phyloP scores from a whole-genome alignment of 2,888 invertebrate genomes.

The Oeneis ivallda region DNA sequence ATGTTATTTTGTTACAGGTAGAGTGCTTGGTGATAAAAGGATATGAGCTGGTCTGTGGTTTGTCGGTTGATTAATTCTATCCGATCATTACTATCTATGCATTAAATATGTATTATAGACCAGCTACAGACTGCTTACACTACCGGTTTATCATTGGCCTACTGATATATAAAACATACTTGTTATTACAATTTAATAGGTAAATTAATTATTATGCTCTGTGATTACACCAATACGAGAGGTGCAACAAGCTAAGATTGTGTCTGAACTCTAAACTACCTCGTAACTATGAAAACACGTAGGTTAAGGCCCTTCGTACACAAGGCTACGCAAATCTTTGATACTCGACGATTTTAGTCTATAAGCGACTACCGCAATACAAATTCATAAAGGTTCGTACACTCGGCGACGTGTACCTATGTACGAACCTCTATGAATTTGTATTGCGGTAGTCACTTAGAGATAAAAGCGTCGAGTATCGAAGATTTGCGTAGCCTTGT shows the following conservation, averaged over 20 bases:
- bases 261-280: not conserved
- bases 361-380: too few species aligned
- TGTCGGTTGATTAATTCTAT: not conserved
- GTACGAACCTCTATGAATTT: too few species aligned
- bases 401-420: too few species aligned
- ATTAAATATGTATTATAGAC: slow-evolving; percentile 13
- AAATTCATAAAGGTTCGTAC: too few species aligned
- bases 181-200: slow-evolving; percentile 11
- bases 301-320: too few species aligned
- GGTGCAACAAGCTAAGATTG: not conserved
- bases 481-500: too few species aligned
- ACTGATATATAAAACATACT: slow-evolving; percentile 32
- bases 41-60: not conserved
- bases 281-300: too few species aligned
- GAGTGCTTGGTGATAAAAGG: not conserved
- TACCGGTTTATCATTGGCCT: slow-evolving; percentile 27
- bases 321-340: too few species aligned
- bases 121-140: not conserved
- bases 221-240: slow-evolving; percentile 1
- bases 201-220: slow-evolving; percentile 1
- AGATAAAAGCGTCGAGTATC: too few species aligned
- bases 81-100: not conserved
- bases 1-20: slow-evolving; percentile 12
- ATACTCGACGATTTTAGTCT: too few species aligned
- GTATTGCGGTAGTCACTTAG: too few species aligned